Conservation (phyloP, 2,797 vertebrate genomes). For the Rachycentron canadum region DNA sequence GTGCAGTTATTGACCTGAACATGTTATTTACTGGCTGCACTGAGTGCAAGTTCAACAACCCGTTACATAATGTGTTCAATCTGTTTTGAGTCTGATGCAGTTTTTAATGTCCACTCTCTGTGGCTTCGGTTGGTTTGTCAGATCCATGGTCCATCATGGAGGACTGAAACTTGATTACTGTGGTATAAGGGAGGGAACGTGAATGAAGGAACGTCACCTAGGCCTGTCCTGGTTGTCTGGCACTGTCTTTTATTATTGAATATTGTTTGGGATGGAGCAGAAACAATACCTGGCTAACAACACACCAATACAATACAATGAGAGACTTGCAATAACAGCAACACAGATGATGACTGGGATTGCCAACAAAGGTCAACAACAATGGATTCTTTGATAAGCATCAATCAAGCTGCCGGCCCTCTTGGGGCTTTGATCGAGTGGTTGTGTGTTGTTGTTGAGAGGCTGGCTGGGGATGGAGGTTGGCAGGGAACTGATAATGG, state of each 20-base stretch:
- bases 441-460: conserved; percentile 73
- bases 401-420: conserved; percentile 69
- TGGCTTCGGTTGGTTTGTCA: conserved; percentile 1
- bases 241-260: conserved; percentile 57
- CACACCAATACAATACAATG: conserved; percentile 46
- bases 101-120: conserved; percentile 10
- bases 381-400: conserved; percentile 77
- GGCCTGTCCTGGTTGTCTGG: conserved; percentile 46
- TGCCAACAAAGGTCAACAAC: conserved; percentile 75
- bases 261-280: conserved; percentile 57
- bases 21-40: background rate
- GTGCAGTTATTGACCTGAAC: conserved; percentile 13
- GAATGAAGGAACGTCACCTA: conserved; percentile 59
- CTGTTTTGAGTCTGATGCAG: conserved; percentile 19
- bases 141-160: conserved; percentile 41
- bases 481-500: conserved; percentile 73
- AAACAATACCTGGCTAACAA: conserved; percentile 61
- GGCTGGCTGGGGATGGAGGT: conserved; percentile 67
- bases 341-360: conserved; percentile 63
- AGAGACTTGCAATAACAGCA: conserved; percentile 58
- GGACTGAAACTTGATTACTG: conserved; percentile 62
- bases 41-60: background rate
- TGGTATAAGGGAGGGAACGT: conserved; percentile 59
- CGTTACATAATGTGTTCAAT: background rate
- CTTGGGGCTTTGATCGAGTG: conserved; percentile 73